Conservation (phyloP, 2,113 vertebrate species). For the Cottus gobio region DNA sequence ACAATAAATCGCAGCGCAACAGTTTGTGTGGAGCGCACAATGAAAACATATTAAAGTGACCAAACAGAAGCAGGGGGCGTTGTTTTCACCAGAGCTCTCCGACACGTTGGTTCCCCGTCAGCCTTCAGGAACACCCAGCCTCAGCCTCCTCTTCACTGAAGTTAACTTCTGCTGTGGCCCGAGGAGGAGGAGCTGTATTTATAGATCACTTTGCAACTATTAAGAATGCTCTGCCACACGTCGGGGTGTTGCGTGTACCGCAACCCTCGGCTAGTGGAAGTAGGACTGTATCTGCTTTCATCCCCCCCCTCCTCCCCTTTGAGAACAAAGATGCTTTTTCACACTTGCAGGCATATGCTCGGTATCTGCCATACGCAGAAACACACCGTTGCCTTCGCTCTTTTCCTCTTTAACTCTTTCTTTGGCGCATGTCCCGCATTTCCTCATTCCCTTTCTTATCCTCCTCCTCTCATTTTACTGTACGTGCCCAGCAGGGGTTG, state of each 20-base stretch:
- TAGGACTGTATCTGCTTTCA: slow-evolving; percentile 27
- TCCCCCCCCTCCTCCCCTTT: background rate
- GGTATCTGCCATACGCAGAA: slow-evolving; percentile 1
- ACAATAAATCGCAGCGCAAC: background rate
- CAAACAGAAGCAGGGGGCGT: slow-evolving; percentile 41
- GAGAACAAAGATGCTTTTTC: slow-evolving; percentile 29
- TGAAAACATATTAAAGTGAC: slow-evolving; percentile 34
- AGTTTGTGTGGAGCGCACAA: slow-evolving; percentile 18
- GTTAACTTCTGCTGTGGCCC: slow-evolving; percentile 44
- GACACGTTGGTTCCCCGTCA: slow-evolving; percentile 26
- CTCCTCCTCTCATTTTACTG: slow-evolving; percentile 3
- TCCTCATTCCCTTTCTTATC: background rate
- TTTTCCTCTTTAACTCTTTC: background rate
- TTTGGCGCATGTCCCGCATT: background rate
- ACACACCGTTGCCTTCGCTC: background rate
- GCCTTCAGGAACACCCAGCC: slow-evolving; percentile 35
- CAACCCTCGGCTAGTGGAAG: slow-evolving; percentile 21
- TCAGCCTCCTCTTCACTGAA: slow-evolving; percentile 38
- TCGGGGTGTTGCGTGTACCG: slow-evolving; percentile 17
- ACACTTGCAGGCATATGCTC: slow-evolving; percentile 13
- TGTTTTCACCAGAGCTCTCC: slow-evolving; percentile 19
- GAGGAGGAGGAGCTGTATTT: slow-evolving; percentile 53
- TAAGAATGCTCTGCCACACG: slow-evolving; percentile 53
- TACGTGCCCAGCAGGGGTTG: slow-evolving; percentile 45
- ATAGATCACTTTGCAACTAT: slow-evolving; percentile 55